These are phyloP conservation scores for Ceratina calcarata DNA, from an alignment of 1,140 invertebrate genomes.

Conservation along the genomic window DNA sequence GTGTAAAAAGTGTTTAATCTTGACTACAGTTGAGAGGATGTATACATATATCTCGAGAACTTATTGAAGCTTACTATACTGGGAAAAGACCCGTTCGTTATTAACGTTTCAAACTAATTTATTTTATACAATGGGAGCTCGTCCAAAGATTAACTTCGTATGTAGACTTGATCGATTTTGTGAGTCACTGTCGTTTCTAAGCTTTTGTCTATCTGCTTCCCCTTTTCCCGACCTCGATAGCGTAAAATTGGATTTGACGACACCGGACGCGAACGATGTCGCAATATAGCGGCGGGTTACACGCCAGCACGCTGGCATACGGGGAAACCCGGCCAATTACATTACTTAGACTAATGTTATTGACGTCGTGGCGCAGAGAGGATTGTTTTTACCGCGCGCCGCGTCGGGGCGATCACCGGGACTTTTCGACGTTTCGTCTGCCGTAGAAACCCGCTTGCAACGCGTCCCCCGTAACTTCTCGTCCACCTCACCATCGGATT, in stretches of 20 bases:
- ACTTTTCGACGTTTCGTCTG: neutral
- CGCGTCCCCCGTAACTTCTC: neutral
- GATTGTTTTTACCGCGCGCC: constrained; percentile 49
- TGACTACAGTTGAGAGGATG: neutral
- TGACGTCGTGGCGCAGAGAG: constrained; percentile 56
- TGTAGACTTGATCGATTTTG: no score
- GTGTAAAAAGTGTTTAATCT: neutral
- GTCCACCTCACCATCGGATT: neutral
- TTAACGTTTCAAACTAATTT: neutral
- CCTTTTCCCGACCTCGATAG: constrained; percentile 13
- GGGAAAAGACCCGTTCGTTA: neutral
- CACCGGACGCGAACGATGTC: constrained; percentile 11
- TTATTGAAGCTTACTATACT: no score
- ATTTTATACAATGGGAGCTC: neutral
- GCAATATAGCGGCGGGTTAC: constrained; percentile 25
- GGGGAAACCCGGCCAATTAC: constrained; percentile 65
- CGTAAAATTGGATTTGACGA: constrained; percentile 38
- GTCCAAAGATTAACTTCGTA: neutral
- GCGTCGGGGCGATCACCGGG: no score
- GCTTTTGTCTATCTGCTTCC: constrained; percentile 30
- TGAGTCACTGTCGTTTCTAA: neutral
- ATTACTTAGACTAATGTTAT: constrained; percentile 76
- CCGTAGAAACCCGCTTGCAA: constrained; percentile 3
- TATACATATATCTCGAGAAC: no score
- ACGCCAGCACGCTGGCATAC: constrained; percentile 7